Evolutionary conservation across 2,797 vertebrate species (phyloP).

Genomic region (Arrhamphus sclerolepis): DNA sequence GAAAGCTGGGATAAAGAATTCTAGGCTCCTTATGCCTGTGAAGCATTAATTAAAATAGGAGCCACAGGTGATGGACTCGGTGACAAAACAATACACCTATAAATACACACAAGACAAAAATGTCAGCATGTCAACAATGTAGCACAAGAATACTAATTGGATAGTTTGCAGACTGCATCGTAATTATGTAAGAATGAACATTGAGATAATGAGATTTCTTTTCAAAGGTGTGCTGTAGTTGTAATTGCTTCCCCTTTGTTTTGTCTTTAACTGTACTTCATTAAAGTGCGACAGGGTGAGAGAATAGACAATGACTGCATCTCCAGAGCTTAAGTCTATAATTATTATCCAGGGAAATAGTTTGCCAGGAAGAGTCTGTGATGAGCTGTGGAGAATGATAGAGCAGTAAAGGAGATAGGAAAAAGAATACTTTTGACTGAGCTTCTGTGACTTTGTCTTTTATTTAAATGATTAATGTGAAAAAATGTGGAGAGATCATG

Average conservation of each 20-base stretch:
- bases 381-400: slow-evolving; percentile 5
- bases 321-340: slow-evolving; percentile 34
- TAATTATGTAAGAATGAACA: slow-evolving; percentile 75
- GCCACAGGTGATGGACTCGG: neutral
- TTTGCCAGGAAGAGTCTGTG: slow-evolving; percentile 16
- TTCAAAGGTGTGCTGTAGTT: slow-evolving; percentile 62
- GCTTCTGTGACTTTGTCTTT: slow-evolving; percentile 33
- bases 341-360: slow-evolving; percentile 45
- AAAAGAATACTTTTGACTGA: slow-evolving; percentile 22
- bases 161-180: slow-evolving; percentile 63
- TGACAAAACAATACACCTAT: slow-evolving; percentile 33
- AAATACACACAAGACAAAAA: slow-evolving; percentile 33
- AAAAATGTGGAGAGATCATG: slow-evolving; percentile 6
- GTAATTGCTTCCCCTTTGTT: slow-evolving; percentile 70
- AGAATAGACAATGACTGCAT: slow-evolving; percentile 41
- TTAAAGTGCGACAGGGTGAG: slow-evolving; percentile 44
- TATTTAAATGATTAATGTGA: slow-evolving; percentile 21
- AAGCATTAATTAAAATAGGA: slow-evolving; percentile 26
- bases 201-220: slow-evolving; percentile 65
- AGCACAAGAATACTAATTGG: slow-evolving; percentile 64
- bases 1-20: slow-evolving; percentile 15
- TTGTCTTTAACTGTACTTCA: slow-evolving; percentile 67
- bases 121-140: slow-evolving; percentile 50
- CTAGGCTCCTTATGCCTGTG: slow-evolving; percentile 7
- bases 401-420: slow-evolving; percentile 5